These are phyloP conservation scores for Marisa cornuarietis DNA, from an alignment of 1,140 invertebrate genomes.

Conservation along the genomic window DNA sequence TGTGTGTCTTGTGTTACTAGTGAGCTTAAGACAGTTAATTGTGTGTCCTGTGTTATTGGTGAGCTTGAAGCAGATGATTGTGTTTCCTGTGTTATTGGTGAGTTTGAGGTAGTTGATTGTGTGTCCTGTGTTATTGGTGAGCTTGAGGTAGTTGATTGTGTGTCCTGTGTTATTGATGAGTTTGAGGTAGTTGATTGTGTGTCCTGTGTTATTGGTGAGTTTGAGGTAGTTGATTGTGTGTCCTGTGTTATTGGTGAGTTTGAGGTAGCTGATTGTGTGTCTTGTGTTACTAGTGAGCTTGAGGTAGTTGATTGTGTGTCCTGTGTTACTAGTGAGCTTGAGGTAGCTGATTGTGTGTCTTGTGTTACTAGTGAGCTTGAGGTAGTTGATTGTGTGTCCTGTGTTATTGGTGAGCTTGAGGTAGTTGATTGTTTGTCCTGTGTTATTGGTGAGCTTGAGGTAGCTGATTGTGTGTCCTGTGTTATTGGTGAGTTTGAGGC, in stretches of 20 bases:
- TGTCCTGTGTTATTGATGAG: conserved; percentile 43
- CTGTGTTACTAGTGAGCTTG: conserved; percentile 40
- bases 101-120: conserved; percentile 19
- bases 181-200: neutral
- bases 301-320: too few relatives aligned
- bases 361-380: conserved; percentile 39
- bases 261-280: neutral
- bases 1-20: conserved; percentile 21
- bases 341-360: too few relatives aligned
- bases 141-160: conserved; percentile 1
- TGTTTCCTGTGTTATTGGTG: conserved; percentile 38
- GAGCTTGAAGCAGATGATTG: too few relatives aligned
- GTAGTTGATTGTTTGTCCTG: too few relatives aligned
- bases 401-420: too few relatives aligned
- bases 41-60: neutral
- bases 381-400: too few relatives aligned
- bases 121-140: conserved; percentile 40
- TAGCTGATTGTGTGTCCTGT: too few relatives aligned
- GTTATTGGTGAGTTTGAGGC: conserved; percentile 40
- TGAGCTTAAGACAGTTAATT: conserved; percentile 30
- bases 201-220: too few relatives aligned
- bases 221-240: too few relatives aligned
- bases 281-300: conserved; percentile 40
- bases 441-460: conserved; percentile 40
- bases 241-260: conserved; percentile 43